Conservation (phyloP, 2,797 vertebrate species). For the Tenualosa thibaudeaui region DNA sequence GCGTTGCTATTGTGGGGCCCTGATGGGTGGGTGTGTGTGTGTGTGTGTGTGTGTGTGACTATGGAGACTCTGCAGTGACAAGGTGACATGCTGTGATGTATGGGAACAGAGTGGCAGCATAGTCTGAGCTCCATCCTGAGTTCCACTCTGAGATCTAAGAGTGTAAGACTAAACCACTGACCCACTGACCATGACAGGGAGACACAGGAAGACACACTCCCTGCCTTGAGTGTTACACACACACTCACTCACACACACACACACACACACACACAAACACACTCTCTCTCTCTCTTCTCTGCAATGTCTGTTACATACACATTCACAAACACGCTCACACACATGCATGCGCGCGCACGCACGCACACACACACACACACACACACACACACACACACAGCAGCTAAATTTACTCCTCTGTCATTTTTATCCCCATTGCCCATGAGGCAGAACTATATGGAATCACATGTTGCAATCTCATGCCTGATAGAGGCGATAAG, state of each 20-base stretch:
- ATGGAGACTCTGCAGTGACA: neutral
- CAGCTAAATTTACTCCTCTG: neutral
- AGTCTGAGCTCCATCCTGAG: neutral
- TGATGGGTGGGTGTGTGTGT: neutral
- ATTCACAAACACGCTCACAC: neutral
- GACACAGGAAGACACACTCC: neutral
- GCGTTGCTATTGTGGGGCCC: neutral
- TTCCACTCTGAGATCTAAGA: neutral
- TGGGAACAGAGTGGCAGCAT: neutral
- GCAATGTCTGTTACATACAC: neutral
- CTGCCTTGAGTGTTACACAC: neutral
- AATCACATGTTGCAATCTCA: neutral
- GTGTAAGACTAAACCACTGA: conserved; percentile 19
- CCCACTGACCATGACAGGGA: conserved; percentile 12
- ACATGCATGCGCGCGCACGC: too few species aligned
- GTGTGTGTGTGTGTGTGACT: neutral
- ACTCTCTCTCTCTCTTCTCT: neutral
- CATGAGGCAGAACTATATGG: neutral
- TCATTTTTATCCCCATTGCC: neutral
- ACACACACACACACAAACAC: conserved; percentile 1
- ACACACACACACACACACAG: neutral
- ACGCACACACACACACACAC: neutral
- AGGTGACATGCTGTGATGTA: neutral
- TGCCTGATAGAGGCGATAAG: neutral
- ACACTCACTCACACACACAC: neutral